phyloP scores from a whole-genome alignment of 1,140 invertebrate species.

The Sycophaga agraensis region DNA sequence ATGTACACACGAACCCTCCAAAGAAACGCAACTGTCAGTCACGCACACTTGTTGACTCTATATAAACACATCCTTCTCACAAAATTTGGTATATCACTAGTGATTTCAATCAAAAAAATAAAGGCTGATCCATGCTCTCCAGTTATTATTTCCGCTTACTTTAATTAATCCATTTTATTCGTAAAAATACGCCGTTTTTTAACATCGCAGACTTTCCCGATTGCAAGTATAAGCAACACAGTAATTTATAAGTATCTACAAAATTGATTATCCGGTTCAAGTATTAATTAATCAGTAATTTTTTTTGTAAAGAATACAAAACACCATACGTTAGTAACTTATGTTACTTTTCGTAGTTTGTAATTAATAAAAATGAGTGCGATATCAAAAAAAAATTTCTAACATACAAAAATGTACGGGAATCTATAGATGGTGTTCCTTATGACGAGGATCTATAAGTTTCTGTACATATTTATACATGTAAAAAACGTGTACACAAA shows the following conservation, averaged over 20 bases:
- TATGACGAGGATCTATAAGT: constrained; percentile 35
- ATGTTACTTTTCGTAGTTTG: constrained; percentile 27
- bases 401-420: constrained; percentile 32
- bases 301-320: constrained; percentile 20
- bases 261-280: constrained; percentile 33
- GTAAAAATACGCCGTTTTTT: constrained; percentile 7
- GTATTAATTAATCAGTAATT: not conserved
- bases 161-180: not conserved
- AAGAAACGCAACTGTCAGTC: constrained; percentile 6
- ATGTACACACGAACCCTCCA: constrained; percentile 4
- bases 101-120: constrained; percentile 8
- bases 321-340: constrained; percentile 4
- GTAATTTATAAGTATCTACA: constrained; percentile 38
- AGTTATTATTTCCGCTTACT: not conserved
- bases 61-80: constrained; percentile 4
- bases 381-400: constrained; percentile 10
- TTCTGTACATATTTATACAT: constrained; percentile 25
- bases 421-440: constrained; percentile 34
- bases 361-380: constrained; percentile 29
- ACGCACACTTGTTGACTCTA: constrained; percentile 8
- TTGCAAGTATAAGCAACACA: constrained; percentile 8
- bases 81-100: constrained; percentile 16
- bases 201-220: not conserved
- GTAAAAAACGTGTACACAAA: constrained; percentile 31
- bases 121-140: not conserved